phyloP scores from a whole-genome alignment of 2,797 vertebrate species.

The Sebastes paucispinis region DNA sequence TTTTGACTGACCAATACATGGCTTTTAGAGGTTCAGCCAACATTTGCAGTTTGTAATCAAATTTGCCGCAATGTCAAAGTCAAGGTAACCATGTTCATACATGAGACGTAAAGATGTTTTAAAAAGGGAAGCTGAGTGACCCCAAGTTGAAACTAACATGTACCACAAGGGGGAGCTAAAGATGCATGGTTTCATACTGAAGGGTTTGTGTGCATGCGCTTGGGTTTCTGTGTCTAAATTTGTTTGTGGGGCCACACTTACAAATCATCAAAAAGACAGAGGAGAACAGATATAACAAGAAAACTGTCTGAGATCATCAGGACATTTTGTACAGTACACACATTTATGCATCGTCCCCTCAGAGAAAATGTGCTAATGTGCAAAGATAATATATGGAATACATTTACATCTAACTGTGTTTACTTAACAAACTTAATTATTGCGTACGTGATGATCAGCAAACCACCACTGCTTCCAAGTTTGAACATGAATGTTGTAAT shows the following conservation, averaged over 20 bases:
- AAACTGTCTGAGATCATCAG: neutral
- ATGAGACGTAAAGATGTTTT: neutral
- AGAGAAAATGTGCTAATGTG: neutral
- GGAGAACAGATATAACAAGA: neutral
- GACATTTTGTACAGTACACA: neutral
- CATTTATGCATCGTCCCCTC: neutral
- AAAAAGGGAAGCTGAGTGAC: neutral
- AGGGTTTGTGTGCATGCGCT: neutral
- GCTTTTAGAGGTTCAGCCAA: neutral
- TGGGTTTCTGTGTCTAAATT: neutral
- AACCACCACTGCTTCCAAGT: neutral
- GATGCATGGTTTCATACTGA: neutral
- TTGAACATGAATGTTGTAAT: neutral
- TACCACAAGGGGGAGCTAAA: slow-evolving; percentile 59
- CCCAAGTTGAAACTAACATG: neutral
- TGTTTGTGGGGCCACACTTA: neutral
- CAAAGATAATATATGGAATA: neutral
- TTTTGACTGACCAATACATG: neutral
- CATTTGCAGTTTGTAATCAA: neutral
- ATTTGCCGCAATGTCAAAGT: neutral
- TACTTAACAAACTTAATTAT: neutral
- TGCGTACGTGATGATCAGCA: neutral
- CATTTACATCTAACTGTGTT: neutral
- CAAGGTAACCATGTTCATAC: neutral
- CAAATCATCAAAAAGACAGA: neutral